Percentiles rank a stretch among this genome's conserved stretches.
Conservation (phyloP, 2,797 vertebrate genomes). For the Vultur gryphus region DNA sequence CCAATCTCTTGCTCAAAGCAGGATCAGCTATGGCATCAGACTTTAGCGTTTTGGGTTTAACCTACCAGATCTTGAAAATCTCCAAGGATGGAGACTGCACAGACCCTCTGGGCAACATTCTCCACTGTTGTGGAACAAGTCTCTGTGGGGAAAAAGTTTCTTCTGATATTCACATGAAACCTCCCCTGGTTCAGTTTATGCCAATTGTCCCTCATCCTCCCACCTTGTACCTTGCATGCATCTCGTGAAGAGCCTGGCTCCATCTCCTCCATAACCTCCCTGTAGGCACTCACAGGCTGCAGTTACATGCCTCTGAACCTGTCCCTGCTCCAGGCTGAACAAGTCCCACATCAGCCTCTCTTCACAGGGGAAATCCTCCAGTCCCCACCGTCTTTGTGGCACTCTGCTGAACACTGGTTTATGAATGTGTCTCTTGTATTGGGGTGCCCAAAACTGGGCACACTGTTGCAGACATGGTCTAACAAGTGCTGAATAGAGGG, state of each 20-base stretch:
- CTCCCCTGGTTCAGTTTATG: neutral
- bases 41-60: neutral
- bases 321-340: neutral
- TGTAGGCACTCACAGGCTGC: neutral
- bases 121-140: neutral
- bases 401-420: neutral
- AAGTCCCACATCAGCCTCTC: neutral
- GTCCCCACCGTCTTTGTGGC: neutral
- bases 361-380: neutral
- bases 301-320: neutral
- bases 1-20: neutral
- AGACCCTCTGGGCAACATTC: neutral
- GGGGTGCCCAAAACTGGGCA: neutral
- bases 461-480: neutral
- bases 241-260: neutral
- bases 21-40: neutral
- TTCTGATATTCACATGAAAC: neutral
- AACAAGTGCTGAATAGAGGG: neutral
- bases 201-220: neutral
- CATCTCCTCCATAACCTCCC: neutral
- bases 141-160: neutral
- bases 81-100: neutral
- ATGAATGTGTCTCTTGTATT: neutral
- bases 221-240: neutral
- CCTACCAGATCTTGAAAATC: neutral